Evolutionary conservation across 1,140 invertebrate species (phyloP).

Genomic region (Drosophila kepulauana): DNA sequence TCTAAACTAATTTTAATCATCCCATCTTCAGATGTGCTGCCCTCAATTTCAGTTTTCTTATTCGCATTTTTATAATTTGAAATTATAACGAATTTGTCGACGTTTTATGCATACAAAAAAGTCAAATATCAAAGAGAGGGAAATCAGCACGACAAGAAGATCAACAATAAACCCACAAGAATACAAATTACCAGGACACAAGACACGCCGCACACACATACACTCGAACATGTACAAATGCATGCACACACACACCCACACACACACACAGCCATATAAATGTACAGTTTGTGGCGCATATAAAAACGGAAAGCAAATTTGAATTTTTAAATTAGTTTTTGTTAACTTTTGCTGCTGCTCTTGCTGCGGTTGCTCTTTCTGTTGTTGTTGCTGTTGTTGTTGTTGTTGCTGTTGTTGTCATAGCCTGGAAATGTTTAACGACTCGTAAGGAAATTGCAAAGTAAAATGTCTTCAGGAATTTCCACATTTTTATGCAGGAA

Average conservation of each 20-base stretch:
- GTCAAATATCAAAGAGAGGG: conserved; percentile 47
- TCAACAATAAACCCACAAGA: conserved; percentile 77
- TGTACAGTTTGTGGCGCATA: conserved; percentile 80
- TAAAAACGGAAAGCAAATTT: conserved; percentile 83
- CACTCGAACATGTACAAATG: conserved; percentile 4
- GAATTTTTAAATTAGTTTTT: conserved; percentile 84
- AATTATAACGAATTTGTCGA: conserved; percentile 63
- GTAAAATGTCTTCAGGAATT: conserved; percentile 83
- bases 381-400: conserved; percentile 16
- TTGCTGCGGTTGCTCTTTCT: conserved; percentile 16
- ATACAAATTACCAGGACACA: conserved; percentile 76
- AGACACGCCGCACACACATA: conserved; percentile 31
- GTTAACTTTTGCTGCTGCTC: conserved; percentile 78
- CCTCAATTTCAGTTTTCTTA: neutral
- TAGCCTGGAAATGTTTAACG: conserved; percentile 82
- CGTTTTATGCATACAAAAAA: conserved; percentile 47
- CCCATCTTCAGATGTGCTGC: neutral
- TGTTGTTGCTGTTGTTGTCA: conserved; percentile 50
- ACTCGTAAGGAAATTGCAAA: conserved; percentile 83
- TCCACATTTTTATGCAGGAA: conserved; percentile 77
- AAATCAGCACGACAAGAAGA: conserved; percentile 65
- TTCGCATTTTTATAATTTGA: conserved; percentile 24
- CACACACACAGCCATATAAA: conserved; percentile 64
- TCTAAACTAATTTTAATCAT: neutral
- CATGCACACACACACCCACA: conserved; percentile 10